Evolutionary conservation across 2,888 invertebrate genomes (phyloP), one percentile per base, ranked within the genome.

Genomic region (Entomobrya proxima): DNA sequence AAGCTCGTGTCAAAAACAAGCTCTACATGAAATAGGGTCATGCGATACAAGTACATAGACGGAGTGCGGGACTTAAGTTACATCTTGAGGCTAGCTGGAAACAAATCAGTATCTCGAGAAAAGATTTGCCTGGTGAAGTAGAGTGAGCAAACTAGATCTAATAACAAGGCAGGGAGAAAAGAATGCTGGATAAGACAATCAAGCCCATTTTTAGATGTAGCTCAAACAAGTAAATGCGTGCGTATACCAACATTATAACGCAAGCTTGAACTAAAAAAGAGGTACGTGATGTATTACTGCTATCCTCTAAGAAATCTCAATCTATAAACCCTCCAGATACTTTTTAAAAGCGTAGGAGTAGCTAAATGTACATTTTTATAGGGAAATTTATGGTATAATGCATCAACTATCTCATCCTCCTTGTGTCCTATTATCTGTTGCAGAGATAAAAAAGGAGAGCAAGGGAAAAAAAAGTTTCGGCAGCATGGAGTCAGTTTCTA

Each of bases 1-100:
- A 83, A 84, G 69, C 77, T 67, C 72, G 72, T 84, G 78, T 84
- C 84, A 84, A 78, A 77, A 69, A 61, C 77, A 84, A 84, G 76
- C 69, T 78, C 76, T 72, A 58, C 69, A 67, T 77, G 83, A 83
- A 83, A 83, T 50, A 76, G 77, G 82, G 83, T 83, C 83, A 83
- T 58, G 72, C 21, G 55, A 61, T 30, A 55, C 27, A 24, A 3
- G 27, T 13, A 2, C 27, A 55, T 24, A 24, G 11, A 27, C 7
- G n/a, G 21, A 9, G 21, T 52, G 18, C 21, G 47, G n/a, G 13
- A 35, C 18, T 75, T 37, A 55, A 61, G 37, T 30, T 30, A 44
- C 11, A 15, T 79, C 32, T 40, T 18, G 35, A 61, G 37, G 27
- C 32, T 50, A n/a, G 21, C 35, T 15, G 13, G 18, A 50, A 47